Conservation (phyloP, 2,888 invertebrate genomes). For the Drosophila nr. perissopoda region DNA sequence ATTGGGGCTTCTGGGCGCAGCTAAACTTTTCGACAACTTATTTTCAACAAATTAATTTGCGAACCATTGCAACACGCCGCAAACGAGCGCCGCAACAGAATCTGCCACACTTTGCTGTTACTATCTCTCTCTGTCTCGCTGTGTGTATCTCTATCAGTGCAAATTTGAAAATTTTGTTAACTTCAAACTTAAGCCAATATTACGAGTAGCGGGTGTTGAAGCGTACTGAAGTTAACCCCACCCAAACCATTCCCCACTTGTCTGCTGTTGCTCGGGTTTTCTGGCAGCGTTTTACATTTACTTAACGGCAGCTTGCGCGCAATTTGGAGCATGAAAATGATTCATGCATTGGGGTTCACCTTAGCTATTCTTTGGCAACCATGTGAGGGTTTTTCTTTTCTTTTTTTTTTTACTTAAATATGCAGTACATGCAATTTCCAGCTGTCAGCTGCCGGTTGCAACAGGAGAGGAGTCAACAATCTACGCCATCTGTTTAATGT, state of each 20-base stretch:
- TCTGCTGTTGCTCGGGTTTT: constrained; percentile 20
- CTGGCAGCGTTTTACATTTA: constrained; percentile 22
- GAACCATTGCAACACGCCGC: constrained; percentile 50
- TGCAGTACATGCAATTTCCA: constrained; percentile 70
- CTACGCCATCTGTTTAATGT: constrained; percentile 49
- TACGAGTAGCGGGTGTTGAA: constrained; percentile 58
- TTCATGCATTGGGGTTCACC: constrained; percentile 38
- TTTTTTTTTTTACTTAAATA: constrained; percentile 34
- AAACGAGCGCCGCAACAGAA: constrained; percentile 30
- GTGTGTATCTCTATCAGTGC: constrained; percentile 39
- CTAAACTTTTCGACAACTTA: constrained; percentile 77
- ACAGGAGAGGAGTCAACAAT: not conserved
- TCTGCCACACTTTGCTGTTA: constrained; percentile 5
- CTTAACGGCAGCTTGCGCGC: constrained; percentile 44
- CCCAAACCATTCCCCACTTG: not conserved
- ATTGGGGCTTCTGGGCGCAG: constrained; percentile 12
- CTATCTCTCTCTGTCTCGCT: constrained; percentile 2
- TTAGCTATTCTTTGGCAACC: constrained; percentile 37
- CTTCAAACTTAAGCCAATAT: constrained; percentile 75
- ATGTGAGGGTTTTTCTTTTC: not conserved
- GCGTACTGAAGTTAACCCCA: constrained; percentile 28
- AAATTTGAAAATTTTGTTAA: constrained; percentile 73
- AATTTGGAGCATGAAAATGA: constrained; percentile 57
- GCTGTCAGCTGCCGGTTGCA: constrained; percentile 59
- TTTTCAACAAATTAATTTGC: constrained; percentile 82